These are phyloP conservation scores for Drosophila incognita DNA, from an alignment of 2,888 invertebrate genomes.

Conservation along the genomic window DNA sequence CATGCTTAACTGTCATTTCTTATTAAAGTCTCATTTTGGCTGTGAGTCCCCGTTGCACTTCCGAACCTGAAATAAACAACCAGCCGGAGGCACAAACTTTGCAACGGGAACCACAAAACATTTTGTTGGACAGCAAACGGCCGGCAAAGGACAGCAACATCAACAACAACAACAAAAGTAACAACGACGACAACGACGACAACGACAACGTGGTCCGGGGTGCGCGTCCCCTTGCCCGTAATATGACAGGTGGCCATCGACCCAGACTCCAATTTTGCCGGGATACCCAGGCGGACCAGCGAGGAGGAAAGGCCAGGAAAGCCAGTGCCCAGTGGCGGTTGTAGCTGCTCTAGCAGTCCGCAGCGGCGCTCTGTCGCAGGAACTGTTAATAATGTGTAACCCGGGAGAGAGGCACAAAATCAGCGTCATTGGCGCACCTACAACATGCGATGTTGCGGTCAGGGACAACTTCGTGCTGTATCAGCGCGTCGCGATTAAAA, in stretches of 20 bases:
- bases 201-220: conserved; percentile 3
- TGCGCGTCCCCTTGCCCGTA: conserved; percentile 43
- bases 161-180: conserved; percentile 16
- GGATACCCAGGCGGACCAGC: conserved; percentile 8
- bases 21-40: conserved; percentile 38
- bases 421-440: conserved; percentile 83
- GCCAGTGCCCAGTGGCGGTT: background rate
- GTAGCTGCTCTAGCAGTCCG: conserved; percentile 17
- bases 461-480: conserved; percentile 79
- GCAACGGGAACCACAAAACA: conserved; percentile 77
- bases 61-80: conserved; percentile 68
- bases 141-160: conserved; percentile 63
- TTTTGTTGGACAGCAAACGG: conserved; percentile 79
- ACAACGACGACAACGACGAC: conserved; percentile 4
- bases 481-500: conserved; percentile 74
- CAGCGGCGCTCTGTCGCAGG: conserved; percentile 74
- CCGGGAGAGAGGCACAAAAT: conserved; percentile 76
- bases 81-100: conserved; percentile 68
- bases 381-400: conserved; percentile 81
- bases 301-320: background rate
- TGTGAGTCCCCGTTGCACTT: conserved; percentile 31
- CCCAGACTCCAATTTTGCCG: background rate
- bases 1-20: conserved; percentile 11
- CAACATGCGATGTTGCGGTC: conserved; percentile 83
- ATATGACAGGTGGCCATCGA: conserved; percentile 68